These are phyloP conservation scores for Mastomys coucha DNA, from an alignment of 2,113 vertebrate species.

Conservation along the genomic window DNA sequence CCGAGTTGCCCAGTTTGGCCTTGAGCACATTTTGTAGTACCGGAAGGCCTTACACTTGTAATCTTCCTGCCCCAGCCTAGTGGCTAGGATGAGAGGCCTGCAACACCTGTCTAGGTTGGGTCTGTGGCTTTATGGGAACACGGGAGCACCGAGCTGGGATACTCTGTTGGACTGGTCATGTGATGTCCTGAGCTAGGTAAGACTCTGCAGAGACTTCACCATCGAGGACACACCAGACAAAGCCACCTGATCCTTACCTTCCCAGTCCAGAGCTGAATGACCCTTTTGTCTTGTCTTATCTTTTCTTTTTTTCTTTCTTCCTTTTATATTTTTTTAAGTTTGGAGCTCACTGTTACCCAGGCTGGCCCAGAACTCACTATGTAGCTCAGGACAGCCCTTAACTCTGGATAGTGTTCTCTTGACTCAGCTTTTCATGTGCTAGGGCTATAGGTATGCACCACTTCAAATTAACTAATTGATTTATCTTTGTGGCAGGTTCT, in stretches of 20 bases:
- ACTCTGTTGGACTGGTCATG: neutral
- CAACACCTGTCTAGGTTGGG: neutral
- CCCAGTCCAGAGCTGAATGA: too few species aligned
- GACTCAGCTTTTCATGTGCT: neutral
- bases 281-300: neutral
- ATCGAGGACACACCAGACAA: neutral
- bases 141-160: neutral
- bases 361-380: neutral
- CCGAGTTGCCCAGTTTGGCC: neutral
- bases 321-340: neutral
- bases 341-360: neutral
- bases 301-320: neutral
- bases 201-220: neutral
- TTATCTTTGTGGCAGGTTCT: neutral
- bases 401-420: neutral
- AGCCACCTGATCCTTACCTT: neutral
- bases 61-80: neutral
- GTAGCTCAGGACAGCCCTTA: neutral
- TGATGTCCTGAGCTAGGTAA: neutral
- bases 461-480: neutral
- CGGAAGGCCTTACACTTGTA: neutral
- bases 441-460: neutral
- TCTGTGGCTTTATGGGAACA: neutral
- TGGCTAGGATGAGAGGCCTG: neutral
- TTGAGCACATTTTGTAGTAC: neutral